A percentile compares a stretch with the other conserved stretches of the same genome.
phyloP scores from a whole-genome alignment of 1,140 invertebrate genomes.

The Lerema accius region DNA sequence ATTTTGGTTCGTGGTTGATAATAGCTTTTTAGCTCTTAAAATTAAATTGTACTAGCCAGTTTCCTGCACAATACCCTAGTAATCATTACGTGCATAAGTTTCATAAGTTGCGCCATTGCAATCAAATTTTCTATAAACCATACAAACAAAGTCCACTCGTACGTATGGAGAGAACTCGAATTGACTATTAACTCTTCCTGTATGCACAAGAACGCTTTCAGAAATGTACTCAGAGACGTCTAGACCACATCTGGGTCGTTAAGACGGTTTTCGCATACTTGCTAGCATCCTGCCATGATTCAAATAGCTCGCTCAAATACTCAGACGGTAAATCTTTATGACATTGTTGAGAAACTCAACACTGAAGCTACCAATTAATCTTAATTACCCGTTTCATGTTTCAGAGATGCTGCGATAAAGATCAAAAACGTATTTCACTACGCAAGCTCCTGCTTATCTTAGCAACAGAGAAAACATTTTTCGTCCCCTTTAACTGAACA shows the following conservation, averaged over 20 bases:
- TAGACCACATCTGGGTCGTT: background rate
- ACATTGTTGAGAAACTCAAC: constrained; percentile 27
- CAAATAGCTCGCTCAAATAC: constrained; percentile 14
- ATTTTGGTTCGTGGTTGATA: no score
- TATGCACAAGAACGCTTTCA: constrained; percentile 3
- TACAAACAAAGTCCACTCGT: background rate
- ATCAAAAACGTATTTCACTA: constrained; percentile 32
- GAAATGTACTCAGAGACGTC: background rate
- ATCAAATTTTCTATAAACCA: no score
- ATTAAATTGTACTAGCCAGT: no score
- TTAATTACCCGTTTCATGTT: constrained; percentile 32
- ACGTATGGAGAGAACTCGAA: background rate
- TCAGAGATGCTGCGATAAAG: constrained; percentile 32
- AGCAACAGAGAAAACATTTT: constrained; percentile 45
- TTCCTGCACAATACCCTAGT: no score
- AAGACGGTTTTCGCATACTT: constrained; percentile 10
- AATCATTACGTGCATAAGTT: no score
- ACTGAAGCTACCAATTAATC: constrained; percentile 32
- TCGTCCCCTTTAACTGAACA: constrained; percentile 45
- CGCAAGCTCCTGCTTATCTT: constrained; percentile 36
- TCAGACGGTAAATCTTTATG: constrained; percentile 30
- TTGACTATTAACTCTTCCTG: background rate
- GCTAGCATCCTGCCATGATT: constrained; percentile 4
- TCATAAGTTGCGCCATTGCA: no score
- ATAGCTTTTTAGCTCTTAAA: no score